Base-by-base conservation (phyloP, 2,113 vertebrate genomes). In the Harpagus bidentatus region DNA sequence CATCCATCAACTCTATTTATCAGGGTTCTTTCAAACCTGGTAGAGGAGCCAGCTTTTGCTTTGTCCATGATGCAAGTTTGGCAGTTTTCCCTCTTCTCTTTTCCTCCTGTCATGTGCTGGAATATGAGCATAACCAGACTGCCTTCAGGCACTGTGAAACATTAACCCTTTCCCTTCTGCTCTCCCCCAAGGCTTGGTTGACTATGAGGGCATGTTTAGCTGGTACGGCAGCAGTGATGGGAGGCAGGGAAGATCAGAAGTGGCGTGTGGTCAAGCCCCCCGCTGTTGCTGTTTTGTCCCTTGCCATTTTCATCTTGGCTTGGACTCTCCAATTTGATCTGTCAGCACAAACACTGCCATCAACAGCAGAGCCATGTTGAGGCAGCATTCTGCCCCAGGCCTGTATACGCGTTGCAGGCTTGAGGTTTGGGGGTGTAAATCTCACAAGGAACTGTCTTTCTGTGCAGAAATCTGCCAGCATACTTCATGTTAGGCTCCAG, bases 181-280 rank as follows among this genome's bases (percentile, higher is more conserved):
- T 89, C 26, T 62, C 59, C 25, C 23, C 48, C 48, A 45, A 34
- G 47, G 31, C 12, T 88, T n/a, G 10, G 3, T 4, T 82, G 31
- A 23, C 20, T 32, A 7, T 28, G 17, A 59, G 25, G 14, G 8
- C 32, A 83, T 0, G 0, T 14, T 82, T 62, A 82, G 34, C 47
- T 80, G 32, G 17, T 36, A 10, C 0, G 2, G 48, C 50, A 86
- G 38, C 50, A 66, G 23, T 13, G 14, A 20, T 4, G 16, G 32
- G 61, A 82, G 9, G 10, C 16, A 47, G 36, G 8, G 18, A 56
- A n/a, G 25, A 42, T 63, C 79, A 59, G 55, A 62, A 83, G 28
- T 10, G 26, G 12, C 3, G 0, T 36, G 13, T 69, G 31, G 42
- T 25, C 1, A 8, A 82, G 16, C 4, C 7, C 3, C 16, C 12